These are phyloP conservation scores for Heliconius eleuchia DNA, from an alignment of 1,140 invertebrate genomes.

Conservation along the genomic window DNA sequence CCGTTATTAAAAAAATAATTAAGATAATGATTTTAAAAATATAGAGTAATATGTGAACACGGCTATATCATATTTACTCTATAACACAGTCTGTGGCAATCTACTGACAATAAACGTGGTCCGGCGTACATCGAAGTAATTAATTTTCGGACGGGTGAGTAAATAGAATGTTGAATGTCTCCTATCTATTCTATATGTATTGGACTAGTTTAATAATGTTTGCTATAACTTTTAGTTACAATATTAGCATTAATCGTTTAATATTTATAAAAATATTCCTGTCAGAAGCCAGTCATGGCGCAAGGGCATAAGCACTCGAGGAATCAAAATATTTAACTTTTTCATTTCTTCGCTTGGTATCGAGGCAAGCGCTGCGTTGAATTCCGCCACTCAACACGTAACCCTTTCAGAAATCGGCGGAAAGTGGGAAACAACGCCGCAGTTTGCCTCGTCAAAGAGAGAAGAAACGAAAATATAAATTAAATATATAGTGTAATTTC, in stretches of 20 bases:
- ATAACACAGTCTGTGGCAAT: conserved; percentile 7
- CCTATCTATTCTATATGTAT: background rate
- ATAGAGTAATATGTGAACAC: background rate
- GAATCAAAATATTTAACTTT: background rate
- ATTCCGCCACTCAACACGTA: too few species aligned
- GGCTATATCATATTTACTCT: background rate
- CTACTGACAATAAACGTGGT: background rate
- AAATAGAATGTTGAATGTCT: conserved; percentile 3
- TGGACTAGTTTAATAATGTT: background rate
- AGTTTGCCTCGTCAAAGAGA: too few species aligned
- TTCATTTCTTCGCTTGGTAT: too few species aligned
- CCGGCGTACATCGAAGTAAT: background rate
- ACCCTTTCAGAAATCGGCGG: too few species aligned
- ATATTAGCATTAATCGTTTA: background rate
- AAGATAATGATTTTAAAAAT: background rate
- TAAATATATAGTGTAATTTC: background rate
- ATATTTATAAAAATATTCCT: background rate
- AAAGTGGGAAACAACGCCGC: too few species aligned
- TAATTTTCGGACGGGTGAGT: conserved; percentile 7
- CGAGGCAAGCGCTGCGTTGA: too few species aligned
- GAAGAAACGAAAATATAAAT: too few species aligned
- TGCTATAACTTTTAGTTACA: background rate
- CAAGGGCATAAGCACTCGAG: background rate
- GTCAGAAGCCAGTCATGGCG: background rate
- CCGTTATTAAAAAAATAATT: background rate